Evolutionary conservation across 1,140 invertebrate genomes (phyloP).

Genomic region (Schlechtendalia chinensis): DNA sequence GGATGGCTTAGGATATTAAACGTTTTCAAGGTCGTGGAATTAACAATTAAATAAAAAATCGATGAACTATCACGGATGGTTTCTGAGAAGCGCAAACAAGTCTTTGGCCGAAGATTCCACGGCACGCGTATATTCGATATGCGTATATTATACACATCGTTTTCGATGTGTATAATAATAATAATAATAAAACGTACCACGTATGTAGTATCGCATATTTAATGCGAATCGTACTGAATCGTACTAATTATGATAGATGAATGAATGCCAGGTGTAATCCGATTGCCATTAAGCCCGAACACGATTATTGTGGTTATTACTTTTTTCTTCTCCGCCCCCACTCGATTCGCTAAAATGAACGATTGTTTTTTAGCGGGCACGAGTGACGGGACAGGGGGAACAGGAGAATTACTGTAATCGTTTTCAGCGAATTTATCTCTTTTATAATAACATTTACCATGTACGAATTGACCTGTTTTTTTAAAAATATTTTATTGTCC

Average conservation of each 20-base stretch:
- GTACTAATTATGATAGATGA: conserved; percentile 44
- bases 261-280: conserved; percentile 38
- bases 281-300: conserved; percentile 17
- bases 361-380: neutral
- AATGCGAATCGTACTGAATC: neutral
- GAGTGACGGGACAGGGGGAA: neutral
- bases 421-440: conserved; percentile 22
- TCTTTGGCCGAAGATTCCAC: neutral
- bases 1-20: neutral
- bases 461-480: conserved; percentile 12
- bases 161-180: neutral
- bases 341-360: neutral
- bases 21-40: neutral
- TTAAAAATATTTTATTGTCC: no score
- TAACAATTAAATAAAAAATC: neutral
- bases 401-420: neutral
- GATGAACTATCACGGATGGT: neutral
- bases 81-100: neutral
- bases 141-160: no score
- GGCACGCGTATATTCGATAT: no score
- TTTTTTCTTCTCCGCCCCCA: neutral
- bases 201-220: conserved; percentile 8
- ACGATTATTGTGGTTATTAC: conserved; percentile 16
- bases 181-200: neutral
- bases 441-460: neutral